Conservation (phyloP, 2,797 vertebrate species). For the Cyclopterus lumpus region DNA sequence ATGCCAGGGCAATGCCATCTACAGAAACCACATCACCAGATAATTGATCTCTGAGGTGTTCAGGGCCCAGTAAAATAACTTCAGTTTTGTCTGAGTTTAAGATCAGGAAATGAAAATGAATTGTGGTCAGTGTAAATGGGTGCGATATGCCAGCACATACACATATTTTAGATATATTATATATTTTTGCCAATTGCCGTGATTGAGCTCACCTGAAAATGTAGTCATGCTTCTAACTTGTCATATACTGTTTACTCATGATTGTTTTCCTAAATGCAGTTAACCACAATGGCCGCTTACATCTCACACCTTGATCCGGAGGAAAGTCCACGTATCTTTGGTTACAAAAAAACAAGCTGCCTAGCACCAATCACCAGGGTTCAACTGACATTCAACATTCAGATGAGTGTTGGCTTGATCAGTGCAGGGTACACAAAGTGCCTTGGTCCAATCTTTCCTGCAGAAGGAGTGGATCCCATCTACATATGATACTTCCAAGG, state of each 20-base stretch:
- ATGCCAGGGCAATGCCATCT: no score
- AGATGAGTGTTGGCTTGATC: constrained; percentile 4
- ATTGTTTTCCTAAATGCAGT: neutral
- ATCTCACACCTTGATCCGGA: neutral
- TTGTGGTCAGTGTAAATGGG: neutral
- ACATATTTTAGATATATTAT: neutral
- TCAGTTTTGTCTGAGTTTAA: no score
- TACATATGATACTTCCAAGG: constrained; percentile 25
- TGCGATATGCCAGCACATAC: neutral
- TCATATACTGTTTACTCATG: neutral
- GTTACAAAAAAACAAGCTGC: neutral
- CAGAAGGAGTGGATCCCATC: accelerated
- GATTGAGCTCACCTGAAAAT: neutral
- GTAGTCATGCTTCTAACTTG: neutral
- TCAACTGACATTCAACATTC: neutral
- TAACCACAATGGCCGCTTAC: neutral
- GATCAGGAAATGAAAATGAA: no score
- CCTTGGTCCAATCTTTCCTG: accelerated
- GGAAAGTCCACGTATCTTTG: neutral
- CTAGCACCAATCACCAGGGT: neutral
- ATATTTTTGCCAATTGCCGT: neutral
- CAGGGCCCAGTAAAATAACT: no score
- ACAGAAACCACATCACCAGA: no score
- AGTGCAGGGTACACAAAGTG: constrained; percentile 13
- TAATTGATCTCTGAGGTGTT: no score